Percentiles rank a stretch among this genome's conserved stretches.
Conservation (phyloP, 1,140 invertebrate species). For the Bombus breviceps region DNA sequence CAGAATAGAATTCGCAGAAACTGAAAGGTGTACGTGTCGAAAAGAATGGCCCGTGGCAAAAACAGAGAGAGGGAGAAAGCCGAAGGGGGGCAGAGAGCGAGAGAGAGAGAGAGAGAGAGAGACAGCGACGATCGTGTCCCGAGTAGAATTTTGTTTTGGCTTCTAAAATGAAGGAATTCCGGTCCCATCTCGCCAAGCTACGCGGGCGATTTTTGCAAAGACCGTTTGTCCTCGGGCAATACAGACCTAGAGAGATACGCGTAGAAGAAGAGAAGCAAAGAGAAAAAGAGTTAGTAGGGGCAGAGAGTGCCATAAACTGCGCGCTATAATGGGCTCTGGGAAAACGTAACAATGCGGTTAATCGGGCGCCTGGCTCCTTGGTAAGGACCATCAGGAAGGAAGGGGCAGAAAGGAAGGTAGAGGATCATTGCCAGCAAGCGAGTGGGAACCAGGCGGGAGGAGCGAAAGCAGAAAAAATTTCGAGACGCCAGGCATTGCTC, state of each 20-base stretch:
- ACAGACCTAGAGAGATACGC: neutral
- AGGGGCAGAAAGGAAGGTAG: neutral
- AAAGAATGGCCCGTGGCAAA: neutral
- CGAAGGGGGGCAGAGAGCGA: neutral
- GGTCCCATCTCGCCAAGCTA: conserved; percentile 3
- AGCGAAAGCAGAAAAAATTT: conserved; percentile 34
- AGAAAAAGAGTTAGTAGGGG: too few species aligned
- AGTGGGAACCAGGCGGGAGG: neutral
- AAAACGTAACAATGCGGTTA: conserved; percentile 68
- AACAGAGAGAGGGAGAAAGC: neutral
- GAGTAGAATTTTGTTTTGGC: neutral
- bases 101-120: neutral
- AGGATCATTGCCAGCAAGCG: neutral
- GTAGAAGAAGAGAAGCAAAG: neutral
- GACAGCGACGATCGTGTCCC: neutral
- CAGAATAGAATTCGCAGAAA: neutral
- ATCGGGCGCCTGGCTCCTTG: conserved; percentile 56
- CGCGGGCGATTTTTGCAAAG: conserved; percentile 7
- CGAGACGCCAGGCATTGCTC: conserved; percentile 51
- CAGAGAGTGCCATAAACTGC: conserved; percentile 18
- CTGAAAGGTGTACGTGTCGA: neutral
- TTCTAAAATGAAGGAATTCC: neutral
- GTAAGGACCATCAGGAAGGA: neutral
- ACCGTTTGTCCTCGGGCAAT: neutral
- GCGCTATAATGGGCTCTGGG: conserved; percentile 50